A percentile compares a stretch with the other conserved stretches of the same genome.
Conservation (phyloP, 2,113 vertebrate species). For the Zosterops pallidus region DNA sequence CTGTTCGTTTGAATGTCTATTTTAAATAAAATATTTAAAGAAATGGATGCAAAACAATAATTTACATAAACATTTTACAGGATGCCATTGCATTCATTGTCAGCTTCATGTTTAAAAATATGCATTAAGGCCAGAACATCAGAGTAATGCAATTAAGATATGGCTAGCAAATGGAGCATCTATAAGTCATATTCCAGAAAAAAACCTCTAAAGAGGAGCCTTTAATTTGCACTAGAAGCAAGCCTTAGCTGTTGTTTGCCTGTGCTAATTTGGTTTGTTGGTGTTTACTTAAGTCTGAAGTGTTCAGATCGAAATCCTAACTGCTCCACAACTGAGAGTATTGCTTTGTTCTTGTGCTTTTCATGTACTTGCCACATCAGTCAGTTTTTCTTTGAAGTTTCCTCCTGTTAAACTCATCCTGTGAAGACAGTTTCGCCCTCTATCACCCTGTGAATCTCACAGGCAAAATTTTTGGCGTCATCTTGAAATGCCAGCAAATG, state of each 20-base stretch:
- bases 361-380: neutral
- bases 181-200: neutral
- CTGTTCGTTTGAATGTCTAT: neutral
- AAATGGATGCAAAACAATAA: neutral
- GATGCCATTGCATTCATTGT: neutral
- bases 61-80: neutral
- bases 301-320: neutral
- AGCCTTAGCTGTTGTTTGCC: neutral
- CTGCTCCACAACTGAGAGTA: neutral
- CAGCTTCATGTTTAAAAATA: neutral
- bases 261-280: neutral
- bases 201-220: neutral
- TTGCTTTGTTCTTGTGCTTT: neutral
- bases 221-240: conserved; percentile 4
- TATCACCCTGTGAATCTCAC: neutral
- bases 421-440: neutral
- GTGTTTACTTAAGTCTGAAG: neutral
- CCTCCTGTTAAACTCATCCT: neutral
- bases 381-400: neutral
- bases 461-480: neutral
- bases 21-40: neutral
- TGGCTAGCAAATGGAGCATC: neutral
- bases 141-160: neutral
- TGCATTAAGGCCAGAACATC: neutral
- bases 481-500: neutral